A percentile compares a stretch with the other conserved stretches of the same genome.
Evolutionary conservation across 2,113 vertebrate genomes (phyloP).

Genomic region (Myiopsitta monachus): DNA sequence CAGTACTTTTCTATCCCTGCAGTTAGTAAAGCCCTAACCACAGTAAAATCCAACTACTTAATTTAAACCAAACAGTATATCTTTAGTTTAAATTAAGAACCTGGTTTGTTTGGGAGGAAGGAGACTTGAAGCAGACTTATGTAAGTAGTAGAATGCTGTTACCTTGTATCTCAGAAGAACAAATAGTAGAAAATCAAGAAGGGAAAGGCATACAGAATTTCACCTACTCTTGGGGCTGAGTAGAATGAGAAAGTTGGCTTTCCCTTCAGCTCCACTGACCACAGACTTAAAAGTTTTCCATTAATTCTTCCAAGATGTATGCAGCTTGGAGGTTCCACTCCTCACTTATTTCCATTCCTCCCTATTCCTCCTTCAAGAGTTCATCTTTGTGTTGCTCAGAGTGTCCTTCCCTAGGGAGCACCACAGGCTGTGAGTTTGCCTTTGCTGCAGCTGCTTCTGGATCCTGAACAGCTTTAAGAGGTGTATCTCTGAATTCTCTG

Average conservation of each 20-base stretch:
- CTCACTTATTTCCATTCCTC: background rate
- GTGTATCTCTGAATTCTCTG: background rate
- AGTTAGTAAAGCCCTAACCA: background rate
- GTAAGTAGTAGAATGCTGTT: background rate
- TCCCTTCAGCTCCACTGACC: background rate
- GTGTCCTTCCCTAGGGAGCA: background rate
- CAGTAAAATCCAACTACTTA: background rate
- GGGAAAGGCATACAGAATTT: background rate
- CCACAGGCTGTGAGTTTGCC: background rate
- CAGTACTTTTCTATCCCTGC: background rate
- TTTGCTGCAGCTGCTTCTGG: background rate
- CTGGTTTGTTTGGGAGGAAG: background rate
- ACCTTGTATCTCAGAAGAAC: background rate
- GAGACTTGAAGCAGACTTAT: accelerated
- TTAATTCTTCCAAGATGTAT: background rate
- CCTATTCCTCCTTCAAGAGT: background rate
- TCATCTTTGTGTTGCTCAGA: background rate
- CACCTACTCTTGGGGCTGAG: background rate
- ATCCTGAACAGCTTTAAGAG: background rate
- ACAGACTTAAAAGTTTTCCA: background rate
- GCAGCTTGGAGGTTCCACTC: background rate
- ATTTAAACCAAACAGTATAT: background rate
- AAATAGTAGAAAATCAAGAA: background rate
- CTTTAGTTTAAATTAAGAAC: background rate
- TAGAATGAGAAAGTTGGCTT: background rate